These are phyloP conservation scores for Momotus momota DNA, from an alignment of 2,797 vertebrate genomes.

Conservation along the genomic window DNA sequence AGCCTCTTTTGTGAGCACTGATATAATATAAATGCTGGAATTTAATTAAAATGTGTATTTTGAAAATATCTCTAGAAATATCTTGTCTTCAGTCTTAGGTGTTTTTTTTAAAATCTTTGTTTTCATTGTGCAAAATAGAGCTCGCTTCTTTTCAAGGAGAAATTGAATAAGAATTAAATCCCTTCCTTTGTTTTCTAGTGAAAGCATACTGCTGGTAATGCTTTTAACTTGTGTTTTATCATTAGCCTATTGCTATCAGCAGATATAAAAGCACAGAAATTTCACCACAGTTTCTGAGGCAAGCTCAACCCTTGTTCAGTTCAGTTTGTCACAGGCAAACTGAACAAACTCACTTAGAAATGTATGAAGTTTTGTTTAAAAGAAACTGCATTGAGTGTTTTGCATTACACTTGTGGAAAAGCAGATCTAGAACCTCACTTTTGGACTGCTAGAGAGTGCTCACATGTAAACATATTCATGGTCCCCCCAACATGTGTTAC, in stretches of 20 bases:
- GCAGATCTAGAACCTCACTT: background rate
- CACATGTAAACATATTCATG: background rate
- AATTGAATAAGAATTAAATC: background rate
- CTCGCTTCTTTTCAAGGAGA: background rate
- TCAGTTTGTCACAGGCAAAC: background rate
- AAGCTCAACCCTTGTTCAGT: background rate
- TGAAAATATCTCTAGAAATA: background rate
- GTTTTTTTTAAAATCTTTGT: background rate
- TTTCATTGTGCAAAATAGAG: background rate
- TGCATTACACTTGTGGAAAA: background rate
- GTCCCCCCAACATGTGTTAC: fast-evolving
- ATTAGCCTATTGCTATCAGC: background rate
- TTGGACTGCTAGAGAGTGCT: background rate
- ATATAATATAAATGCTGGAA: background rate
- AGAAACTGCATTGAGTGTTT: background rate
- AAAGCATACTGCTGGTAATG: background rate
- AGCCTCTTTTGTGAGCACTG: background rate
- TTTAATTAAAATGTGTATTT: conserved; percentile 34
- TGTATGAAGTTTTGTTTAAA: background rate
- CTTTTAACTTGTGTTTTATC: background rate
- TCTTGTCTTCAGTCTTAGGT: background rate
- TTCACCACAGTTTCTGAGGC: background rate
- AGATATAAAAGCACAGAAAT: background rate
- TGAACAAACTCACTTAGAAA: background rate
- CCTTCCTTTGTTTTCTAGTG: background rate